phyloP scores from a whole-genome alignment of 2,113 vertebrate species.

The Procavia capensis region DNA sequence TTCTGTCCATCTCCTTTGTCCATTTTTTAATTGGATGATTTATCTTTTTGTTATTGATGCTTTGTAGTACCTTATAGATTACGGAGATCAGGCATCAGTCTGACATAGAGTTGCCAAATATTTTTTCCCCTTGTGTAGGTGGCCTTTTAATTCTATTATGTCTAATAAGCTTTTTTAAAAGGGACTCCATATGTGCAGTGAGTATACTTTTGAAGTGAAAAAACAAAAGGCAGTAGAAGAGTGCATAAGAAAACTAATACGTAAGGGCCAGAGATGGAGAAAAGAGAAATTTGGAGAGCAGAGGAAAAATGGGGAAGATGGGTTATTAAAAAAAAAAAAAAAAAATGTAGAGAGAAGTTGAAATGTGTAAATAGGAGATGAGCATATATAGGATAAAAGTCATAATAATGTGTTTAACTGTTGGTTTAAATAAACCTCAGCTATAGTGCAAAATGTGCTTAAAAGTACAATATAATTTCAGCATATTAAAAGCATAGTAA shows the following conservation, averaged over 20 bases:
- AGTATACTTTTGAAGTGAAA: neutral
- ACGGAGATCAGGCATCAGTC: too few relatives aligned
- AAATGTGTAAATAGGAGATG: neutral
- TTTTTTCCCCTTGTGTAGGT: too few relatives aligned
- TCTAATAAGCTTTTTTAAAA: neutral
- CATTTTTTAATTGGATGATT: too few relatives aligned
- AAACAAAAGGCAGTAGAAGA: conserved; percentile 39
- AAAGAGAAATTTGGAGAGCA: neutral
- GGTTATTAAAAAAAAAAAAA: conserved; percentile 16
- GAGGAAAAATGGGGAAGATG: neutral
- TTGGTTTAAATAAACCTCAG: conserved; percentile 30
- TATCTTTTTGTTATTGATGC: too few relatives aligned
- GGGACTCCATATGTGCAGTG: neutral
- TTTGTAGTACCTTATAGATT: too few relatives aligned
- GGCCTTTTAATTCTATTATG: too few relatives aligned
- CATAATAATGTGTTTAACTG: neutral
- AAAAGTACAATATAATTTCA: conserved; percentile 15
- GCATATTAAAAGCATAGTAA: conserved; percentile 52
- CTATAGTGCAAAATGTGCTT: neutral
- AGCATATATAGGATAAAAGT: neutral
- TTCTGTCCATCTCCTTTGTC: too few relatives aligned
- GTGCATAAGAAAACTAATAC: neutral
- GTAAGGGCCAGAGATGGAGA: neutral
- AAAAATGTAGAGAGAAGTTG: neutral
- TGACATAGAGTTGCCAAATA: too few relatives aligned